Conservation (phyloP, 1,140 invertebrate genomes). For the Nomia melanderi region DNA sequence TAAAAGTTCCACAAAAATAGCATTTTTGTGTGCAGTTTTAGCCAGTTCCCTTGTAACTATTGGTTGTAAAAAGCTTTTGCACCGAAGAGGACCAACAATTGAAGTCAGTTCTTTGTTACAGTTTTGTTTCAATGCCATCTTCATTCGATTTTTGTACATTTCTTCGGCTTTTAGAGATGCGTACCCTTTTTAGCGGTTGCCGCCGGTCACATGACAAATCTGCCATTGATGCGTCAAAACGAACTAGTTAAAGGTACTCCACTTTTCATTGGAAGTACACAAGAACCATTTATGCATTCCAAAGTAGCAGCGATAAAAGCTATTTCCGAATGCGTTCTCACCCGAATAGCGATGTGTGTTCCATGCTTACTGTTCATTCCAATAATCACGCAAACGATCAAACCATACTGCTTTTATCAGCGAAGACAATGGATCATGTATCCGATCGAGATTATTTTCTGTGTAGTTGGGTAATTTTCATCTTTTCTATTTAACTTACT, state of each 20-base stretch:
- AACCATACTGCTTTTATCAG: slow-evolving; percentile 30
- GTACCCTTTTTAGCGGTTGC: slow-evolving; percentile 85
- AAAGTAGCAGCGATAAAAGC: slow-evolving; percentile 80
- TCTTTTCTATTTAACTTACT: neutral
- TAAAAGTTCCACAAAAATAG: slow-evolving; percentile 19
- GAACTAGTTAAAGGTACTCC: slow-evolving; percentile 81
- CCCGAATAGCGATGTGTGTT: slow-evolving; percentile 84
- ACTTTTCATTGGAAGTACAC: slow-evolving; percentile 13
- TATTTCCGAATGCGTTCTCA: slow-evolving; percentile 84
- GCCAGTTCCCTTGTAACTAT: slow-evolving; percentile 52
- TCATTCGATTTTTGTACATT: neutral
- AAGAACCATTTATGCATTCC: slow-evolving; percentile 54
- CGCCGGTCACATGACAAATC: slow-evolving; percentile 84
- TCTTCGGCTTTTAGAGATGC: slow-evolving; percentile 37
- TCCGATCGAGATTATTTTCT: slow-evolving; percentile 19
- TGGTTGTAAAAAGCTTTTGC: slow-evolving; percentile 71
- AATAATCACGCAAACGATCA: slow-evolving; percentile 27
- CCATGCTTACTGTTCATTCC: slow-evolving; percentile 80
- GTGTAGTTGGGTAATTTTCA: slow-evolving; percentile 33
- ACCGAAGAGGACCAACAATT: slow-evolving; percentile 31
- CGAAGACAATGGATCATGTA: slow-evolving; percentile 7
- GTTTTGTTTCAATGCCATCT: neutral
- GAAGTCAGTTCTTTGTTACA: slow-evolving; percentile 35
- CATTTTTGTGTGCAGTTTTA: slow-evolving; percentile 51
- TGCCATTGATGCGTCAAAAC: slow-evolving; percentile 84